Evolutionary conservation across 2,113 vertebrate species (phyloP), one percentile per base, ranked within the genome.

Genomic region (Toxotes jaculatrix): DNA sequence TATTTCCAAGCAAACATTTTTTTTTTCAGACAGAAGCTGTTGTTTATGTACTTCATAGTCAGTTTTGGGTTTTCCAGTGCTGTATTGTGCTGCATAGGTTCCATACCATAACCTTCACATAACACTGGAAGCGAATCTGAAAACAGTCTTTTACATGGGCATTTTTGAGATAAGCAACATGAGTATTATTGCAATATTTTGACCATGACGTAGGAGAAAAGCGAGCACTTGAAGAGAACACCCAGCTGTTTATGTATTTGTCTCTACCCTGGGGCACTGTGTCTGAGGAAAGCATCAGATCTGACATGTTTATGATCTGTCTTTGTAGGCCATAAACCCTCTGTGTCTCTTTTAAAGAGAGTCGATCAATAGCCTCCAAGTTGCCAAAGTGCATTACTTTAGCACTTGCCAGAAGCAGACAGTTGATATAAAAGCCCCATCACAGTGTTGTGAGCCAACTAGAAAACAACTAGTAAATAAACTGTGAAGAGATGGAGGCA

Each of bases 231-330:
- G 5, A 71, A 38, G 79, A 73, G 65, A 77, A 79, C 60, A 74
- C 45, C 68, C 7, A 65, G 40, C 6, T 21, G 55, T 32, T 82
- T 19, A 31, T 21, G 70, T 75, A 68, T 72, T 59, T 56, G 66
- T 73, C 53, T 19, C 53, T 38, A 12, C 66, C 87, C 61, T 21
- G 43, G 32, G 69, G 82, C 61, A 7, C 19, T 17, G 51, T 31
- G 31, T 84, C 43, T 86, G 69, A 73, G 80, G 34, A 73, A 71
- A 75, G 72, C 31, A 69, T 74, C 64, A 38, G 36, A 67, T 38
- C 3, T 68, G 79, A 85, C 77, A 64, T 43, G 61, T 78, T 82
- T 81, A 85, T 56, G 68, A 67, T 69, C 27, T 2, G 60, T 63
- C 32, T 84, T 55, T 62, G 73, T 45, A 38, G 74, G 74, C 43